Conservation (phyloP, 2,888 invertebrate species). For the Thumatha senex region DNA sequence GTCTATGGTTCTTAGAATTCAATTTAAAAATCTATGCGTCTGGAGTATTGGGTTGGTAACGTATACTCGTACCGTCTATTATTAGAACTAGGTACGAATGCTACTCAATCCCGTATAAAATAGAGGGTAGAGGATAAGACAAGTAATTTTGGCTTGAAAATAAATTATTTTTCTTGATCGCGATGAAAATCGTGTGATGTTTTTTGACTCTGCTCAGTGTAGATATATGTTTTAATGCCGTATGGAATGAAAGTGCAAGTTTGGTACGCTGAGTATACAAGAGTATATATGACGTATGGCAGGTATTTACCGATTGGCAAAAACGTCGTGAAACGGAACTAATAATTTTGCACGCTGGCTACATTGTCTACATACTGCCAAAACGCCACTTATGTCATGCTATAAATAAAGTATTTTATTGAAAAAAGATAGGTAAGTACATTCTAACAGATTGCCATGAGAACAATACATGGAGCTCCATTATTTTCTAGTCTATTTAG, state of each 20-base stretch:
- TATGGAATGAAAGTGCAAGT: slow-evolving; percentile 10
- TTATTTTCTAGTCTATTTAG: too few species aligned
- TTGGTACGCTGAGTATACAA: background rate
- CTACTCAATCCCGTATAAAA: slow-evolving; percentile 35
- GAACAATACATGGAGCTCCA: too few species aligned
- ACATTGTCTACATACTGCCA: too few species aligned
- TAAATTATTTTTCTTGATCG: slow-evolving; percentile 14
- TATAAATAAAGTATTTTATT: too few species aligned
- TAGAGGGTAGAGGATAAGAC: slow-evolving; percentile 34
- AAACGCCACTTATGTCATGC: too few species aligned
- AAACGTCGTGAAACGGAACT: too few species aligned
- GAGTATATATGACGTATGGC: background rate
- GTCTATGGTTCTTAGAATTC: slow-evolving; percentile 22
- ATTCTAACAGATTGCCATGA: too few species aligned
- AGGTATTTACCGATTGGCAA: slow-evolving; percentile 12
- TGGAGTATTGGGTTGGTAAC: slow-evolving; percentile 59
- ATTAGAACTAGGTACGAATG: slow-evolving; percentile 46
- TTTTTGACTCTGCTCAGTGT: slow-evolving; percentile 21
- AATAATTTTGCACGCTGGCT: too few species aligned
- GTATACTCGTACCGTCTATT: slow-evolving; percentile 39
- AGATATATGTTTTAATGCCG: slow-evolving; percentile 15
- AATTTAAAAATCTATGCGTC: slow-evolving; percentile 26
- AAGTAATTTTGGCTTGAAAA: slow-evolving; percentile 28
- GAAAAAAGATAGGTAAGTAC: too few species aligned
- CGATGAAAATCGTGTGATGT: slow-evolving; percentile 25